Percentiles rank a stretch among this genome's conserved stretches.
These are phyloP conservation scores for Pseudonaja textilis DNA, from an alignment of 2,113 vertebrate genomes.

Conservation along the genomic window DNA sequence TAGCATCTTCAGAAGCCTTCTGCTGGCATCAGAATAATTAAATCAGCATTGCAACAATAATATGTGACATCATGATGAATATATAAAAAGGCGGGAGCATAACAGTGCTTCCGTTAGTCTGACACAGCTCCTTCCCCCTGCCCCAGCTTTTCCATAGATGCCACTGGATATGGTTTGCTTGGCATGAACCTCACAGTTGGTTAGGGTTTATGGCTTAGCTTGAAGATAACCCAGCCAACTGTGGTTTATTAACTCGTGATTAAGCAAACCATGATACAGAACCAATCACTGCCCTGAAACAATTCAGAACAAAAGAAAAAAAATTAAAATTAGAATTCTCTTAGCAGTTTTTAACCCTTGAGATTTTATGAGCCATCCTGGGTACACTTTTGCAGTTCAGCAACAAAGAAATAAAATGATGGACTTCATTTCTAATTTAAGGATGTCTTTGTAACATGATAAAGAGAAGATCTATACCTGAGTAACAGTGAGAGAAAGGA, in stretches of 20 bases:
- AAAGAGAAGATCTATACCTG: background rate
- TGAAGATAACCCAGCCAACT: background rate
- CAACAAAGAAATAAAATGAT: background rate
- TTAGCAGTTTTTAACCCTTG: background rate
- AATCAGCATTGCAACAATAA: background rate
- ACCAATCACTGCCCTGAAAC: background rate
- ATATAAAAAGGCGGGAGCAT: background rate
- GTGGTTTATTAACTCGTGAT: background rate
- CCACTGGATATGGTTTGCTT: background rate
- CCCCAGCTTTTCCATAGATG: background rate
- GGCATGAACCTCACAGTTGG: background rate
- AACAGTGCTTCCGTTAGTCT: background rate
- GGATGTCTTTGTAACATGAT: background rate
- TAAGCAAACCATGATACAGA: background rate
- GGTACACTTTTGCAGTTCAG: background rate
- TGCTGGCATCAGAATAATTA: background rate
- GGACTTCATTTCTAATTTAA: background rate
- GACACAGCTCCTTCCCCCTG: background rate
- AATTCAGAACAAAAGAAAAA: background rate
- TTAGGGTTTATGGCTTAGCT: background rate
- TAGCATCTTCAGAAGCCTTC: background rate
- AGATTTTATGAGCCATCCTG: background rate
- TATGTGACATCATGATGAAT: background rate
- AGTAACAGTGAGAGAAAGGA: background rate
- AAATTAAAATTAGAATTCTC: background rate